Conservation (phyloP, 2,113 vertebrate species). For the Nesospiza acunhae region DNA sequence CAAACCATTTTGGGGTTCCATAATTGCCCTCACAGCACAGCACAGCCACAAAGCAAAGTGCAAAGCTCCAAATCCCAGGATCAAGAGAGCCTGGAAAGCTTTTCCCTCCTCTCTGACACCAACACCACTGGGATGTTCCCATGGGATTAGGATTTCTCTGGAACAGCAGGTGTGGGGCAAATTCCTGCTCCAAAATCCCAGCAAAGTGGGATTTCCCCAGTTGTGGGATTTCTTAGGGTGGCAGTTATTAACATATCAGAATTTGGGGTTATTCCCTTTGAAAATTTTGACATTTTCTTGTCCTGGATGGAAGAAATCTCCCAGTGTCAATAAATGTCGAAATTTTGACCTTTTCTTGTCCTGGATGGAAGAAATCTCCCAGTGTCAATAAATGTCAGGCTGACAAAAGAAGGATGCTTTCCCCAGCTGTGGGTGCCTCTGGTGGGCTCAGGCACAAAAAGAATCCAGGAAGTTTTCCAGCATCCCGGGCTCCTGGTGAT, state of each 20-base stretch:
- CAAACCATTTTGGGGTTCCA: not conserved
- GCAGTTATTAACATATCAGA: not conserved
- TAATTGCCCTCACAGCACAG: not conserved
- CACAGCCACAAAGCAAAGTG: not conserved
- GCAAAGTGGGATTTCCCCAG: not conserved
- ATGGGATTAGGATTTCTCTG: not conserved
- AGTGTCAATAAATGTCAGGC: not conserved
- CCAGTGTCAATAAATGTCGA: no score
- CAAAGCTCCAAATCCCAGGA: not conserved
- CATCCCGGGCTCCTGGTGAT: not conserved
- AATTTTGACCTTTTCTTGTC: no score
- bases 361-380: not conserved
- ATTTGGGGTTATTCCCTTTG: not conserved
- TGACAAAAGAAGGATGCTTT: not conserved
- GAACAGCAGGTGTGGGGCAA: not conserved
- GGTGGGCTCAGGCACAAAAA: accelerated
- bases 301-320: no score
- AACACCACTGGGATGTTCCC: accelerated
- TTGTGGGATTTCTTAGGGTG: not conserved
- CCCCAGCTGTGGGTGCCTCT: not conserved
- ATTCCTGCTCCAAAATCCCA: not conserved
- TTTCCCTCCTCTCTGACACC: not conserved
- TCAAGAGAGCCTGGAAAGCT: not conserved
- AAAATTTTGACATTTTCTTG: not conserved
- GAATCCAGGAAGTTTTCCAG: not conserved